phyloP scores from a whole-genome alignment of 2,888 invertebrate species.

The Lordiphosa andalusiaca region DNA sequence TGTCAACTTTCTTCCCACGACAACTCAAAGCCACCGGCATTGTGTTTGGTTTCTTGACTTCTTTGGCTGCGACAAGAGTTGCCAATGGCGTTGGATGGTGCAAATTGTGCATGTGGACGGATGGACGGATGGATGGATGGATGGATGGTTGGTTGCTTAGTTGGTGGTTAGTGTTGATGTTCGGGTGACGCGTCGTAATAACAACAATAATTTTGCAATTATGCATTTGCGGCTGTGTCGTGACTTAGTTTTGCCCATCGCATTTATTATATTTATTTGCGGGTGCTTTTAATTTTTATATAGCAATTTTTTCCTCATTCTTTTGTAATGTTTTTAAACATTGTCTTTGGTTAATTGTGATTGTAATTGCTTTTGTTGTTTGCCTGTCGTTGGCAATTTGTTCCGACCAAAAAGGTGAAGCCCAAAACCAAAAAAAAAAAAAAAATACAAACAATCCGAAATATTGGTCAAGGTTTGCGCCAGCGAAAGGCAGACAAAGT shows the following conservation, averaged over 20 bases:
- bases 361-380: constrained; percentile 49
- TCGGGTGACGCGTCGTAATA: constrained; percentile 51
- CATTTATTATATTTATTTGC: constrained; percentile 63
- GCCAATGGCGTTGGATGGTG: constrained; percentile 13
- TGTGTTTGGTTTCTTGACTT: constrained; percentile 33
- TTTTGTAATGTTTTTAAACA: constrained; percentile 53
- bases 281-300: constrained; percentile 49
- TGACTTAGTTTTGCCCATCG: constrained; percentile 68
- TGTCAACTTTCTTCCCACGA: constrained; percentile 75
- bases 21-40: constrained; percentile 40
- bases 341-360: constrained; percentile 58
- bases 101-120: constrained; percentile 19
- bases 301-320: constrained; percentile 30
- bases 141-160: constrained; percentile 2
- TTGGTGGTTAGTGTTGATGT: constrained; percentile 24
- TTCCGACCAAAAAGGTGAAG: constrained; percentile 38
- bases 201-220: constrained; percentile 64
- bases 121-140: constrained; percentile 5
- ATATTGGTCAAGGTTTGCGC: constrained; percentile 71
- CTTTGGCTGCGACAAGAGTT: constrained; percentile 13
- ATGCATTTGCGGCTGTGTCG: constrained; percentile 59
- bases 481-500: constrained; percentile 62
- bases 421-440: constrained; percentile 23
- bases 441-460: constrained; percentile 18
- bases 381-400: constrained; percentile 47